phyloP scores from a whole-genome alignment of 2,888 invertebrate genomes.

The Anthoptus insignis region DNA sequence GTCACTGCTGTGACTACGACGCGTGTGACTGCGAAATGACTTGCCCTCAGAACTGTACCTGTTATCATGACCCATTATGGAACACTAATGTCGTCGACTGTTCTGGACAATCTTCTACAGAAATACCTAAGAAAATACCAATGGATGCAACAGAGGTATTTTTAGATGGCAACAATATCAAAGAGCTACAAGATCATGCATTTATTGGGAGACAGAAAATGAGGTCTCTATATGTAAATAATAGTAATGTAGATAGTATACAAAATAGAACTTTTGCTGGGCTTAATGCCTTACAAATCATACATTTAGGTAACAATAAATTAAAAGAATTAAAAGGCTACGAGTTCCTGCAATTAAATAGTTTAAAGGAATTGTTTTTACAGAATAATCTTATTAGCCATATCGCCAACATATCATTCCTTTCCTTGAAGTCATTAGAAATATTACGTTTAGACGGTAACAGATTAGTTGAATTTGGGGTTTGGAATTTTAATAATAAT shows the following conservation, averaged over 20 bases:
- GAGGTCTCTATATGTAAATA: conserved; percentile 94
- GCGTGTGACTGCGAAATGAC: conserved; percentile 99
- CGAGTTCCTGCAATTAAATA: conserved; percentile 94
- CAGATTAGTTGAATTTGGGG: conserved; percentile 92
- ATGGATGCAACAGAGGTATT: conserved; percentile 98
- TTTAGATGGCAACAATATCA: conserved; percentile 96
- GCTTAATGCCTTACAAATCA: conserved; percentile 91
- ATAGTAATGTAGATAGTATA: conserved; percentile 93
- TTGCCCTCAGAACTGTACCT: conserved; percentile 97
- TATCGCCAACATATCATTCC: conserved; percentile 94
- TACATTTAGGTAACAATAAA: conserved; percentile 96
- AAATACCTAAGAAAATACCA: conserved; percentile 95
- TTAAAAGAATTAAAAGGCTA: conserved; percentile 93
- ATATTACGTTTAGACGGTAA: conserved; percentile 95
- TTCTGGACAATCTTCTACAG: conserved; percentile 91
- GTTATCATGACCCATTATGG: conserved; percentile 98
- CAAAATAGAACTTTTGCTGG: conserved; percentile 97
- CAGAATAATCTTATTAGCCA: conserved; percentile 94
- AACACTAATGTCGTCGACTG: conserved; percentile 97
- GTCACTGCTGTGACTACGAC: conserved; percentile 98
- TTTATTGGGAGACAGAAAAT: conserved; percentile 97
- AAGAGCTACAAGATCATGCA: conserved; percentile 94
- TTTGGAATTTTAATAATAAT: conserved; percentile 92
- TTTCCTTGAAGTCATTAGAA: conserved; percentile 92
- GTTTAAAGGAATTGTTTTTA: conserved; percentile 93